A percentile compares a stretch with the other conserved stretches of the same genome.
phyloP scores from a whole-genome alignment of 1,140 invertebrate species.

The Cataglyphis hispanica region DNA sequence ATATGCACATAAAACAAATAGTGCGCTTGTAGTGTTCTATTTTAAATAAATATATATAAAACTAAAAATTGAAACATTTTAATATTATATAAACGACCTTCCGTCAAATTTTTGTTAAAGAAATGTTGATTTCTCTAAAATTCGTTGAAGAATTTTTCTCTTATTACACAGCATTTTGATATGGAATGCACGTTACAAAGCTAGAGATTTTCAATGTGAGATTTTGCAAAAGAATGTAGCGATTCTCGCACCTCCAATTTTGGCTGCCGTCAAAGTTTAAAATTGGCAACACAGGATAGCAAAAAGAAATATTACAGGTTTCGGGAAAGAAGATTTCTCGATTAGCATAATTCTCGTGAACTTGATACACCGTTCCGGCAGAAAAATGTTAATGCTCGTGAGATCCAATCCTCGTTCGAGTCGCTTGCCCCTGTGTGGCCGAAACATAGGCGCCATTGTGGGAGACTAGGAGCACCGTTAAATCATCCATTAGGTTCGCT shows the following conservation, averaged over 20 bases:
- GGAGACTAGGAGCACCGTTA: slow-evolving; percentile 64
- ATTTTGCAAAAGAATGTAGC: neutral
- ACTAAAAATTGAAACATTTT: neutral
- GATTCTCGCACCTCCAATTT: neutral
- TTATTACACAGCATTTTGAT: neutral
- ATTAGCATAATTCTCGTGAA: slow-evolving; percentile 64
- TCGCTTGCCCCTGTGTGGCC: slow-evolving; percentile 38
- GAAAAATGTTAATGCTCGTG: slow-evolving; percentile 77
- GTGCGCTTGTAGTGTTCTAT: too few species aligned
- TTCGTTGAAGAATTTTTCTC: neutral
- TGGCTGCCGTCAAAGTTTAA: neutral
- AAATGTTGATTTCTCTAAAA: neutral
- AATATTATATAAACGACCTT: neutral
- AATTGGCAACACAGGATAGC: neutral
- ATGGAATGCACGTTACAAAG: neutral
- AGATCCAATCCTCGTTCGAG: slow-evolving; percentile 60
- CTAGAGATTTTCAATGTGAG: neutral
- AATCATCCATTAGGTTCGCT: slow-evolving; percentile 67
- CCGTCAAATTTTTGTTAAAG: neutral
- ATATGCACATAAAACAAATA: too few species aligned
- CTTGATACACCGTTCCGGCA: slow-evolving; percentile 39
- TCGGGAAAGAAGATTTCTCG: neutral
- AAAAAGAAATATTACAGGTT: slow-evolving; percentile 12
- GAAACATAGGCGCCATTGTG: slow-evolving; percentile 58
- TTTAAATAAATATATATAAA: neutral